These are phyloP conservation scores for Junonia oenone DNA, from an alignment of 2,888 invertebrate species.

Conservation along the genomic window DNA sequence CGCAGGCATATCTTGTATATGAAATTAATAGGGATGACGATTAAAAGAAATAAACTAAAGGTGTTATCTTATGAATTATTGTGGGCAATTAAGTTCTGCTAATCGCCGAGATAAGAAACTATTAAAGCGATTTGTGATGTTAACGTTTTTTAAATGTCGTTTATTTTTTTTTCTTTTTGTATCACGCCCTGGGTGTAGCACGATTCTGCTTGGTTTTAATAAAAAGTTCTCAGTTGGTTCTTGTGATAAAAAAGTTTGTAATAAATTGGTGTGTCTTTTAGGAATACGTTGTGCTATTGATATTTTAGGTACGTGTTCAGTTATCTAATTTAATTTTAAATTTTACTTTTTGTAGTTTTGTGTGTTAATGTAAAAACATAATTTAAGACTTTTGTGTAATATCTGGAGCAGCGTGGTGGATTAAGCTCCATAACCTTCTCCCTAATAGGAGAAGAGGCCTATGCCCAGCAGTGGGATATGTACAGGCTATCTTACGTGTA, in stretches of 20 bases:
- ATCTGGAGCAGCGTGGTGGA: no score
- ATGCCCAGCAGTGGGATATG: no score
- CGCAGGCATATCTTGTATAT: background rate
- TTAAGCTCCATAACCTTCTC: no score
- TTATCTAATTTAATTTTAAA: no score
- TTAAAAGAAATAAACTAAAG: background rate
- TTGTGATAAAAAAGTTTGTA: background rate
- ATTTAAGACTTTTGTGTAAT: no score
- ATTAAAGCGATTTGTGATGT: constrained; percentile 6
- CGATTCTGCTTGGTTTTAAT: background rate
- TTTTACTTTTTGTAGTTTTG: no score
- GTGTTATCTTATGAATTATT: constrained; percentile 7
- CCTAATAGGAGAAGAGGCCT: no score
- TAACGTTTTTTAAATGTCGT: background rate
- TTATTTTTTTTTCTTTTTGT: background rate
- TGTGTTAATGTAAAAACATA: no score
- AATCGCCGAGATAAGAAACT: constrained; percentile 9
- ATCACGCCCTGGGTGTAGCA: background rate
- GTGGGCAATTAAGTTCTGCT: constrained; percentile 12
- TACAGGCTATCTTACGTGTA: no score
- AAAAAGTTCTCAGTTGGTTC: background rate
- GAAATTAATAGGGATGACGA: background rate
- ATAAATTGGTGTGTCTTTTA: background rate
- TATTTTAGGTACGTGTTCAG: no score
- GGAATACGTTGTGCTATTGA: background rate